A percentile compares a stretch with the other conserved stretches of the same genome.
Evolutionary conservation across 1,140 invertebrate species (phyloP).

Genomic region (Idris sp.): DNA sequence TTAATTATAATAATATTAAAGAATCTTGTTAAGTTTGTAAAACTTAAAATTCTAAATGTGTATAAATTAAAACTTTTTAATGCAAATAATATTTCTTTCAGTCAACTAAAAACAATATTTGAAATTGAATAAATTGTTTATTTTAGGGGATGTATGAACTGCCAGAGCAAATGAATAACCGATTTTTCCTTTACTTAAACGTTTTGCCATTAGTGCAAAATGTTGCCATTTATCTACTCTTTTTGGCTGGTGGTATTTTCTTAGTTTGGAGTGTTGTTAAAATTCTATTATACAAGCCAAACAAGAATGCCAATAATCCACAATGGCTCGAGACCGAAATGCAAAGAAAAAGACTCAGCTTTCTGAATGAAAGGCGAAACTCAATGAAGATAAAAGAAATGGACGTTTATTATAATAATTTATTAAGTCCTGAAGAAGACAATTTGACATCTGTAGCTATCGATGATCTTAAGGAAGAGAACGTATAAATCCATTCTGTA

Average conservation of each 20-base stretch:
- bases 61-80: constrained; percentile 1
- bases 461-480: constrained; percentile 68
- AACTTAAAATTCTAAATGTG: neutral
- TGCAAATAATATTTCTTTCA: no score
- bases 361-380: constrained; percentile 66
- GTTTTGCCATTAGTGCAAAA: constrained; percentile 82
- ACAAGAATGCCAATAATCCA: constrained; percentile 25
- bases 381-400: constrained; percentile 68
- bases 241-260: constrained; percentile 79
- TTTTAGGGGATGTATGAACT: constrained; percentile 83
- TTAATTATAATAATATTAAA: no score
- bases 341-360: constrained; percentile 66
- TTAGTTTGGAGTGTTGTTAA: constrained; percentile 76
- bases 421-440: constrained; percentile 69
- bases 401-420: constrained; percentile 75
- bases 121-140: no score
- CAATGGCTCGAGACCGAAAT: constrained; percentile 71
- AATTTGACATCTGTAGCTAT: constrained; percentile 31
- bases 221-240: constrained; percentile 80
- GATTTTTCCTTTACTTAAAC: constrained; percentile 86
- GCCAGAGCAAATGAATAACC: constrained; percentile 80
- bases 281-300: constrained; percentile 70
- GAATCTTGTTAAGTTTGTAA: no score
- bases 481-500: constrained; percentile 61
- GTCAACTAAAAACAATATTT: no score